Percentiles rank a stretch among this genome's conserved stretches.
Evolutionary conservation across 2,797 vertebrate genomes (phyloP).

Genomic region (Halcyon badia): DNA sequence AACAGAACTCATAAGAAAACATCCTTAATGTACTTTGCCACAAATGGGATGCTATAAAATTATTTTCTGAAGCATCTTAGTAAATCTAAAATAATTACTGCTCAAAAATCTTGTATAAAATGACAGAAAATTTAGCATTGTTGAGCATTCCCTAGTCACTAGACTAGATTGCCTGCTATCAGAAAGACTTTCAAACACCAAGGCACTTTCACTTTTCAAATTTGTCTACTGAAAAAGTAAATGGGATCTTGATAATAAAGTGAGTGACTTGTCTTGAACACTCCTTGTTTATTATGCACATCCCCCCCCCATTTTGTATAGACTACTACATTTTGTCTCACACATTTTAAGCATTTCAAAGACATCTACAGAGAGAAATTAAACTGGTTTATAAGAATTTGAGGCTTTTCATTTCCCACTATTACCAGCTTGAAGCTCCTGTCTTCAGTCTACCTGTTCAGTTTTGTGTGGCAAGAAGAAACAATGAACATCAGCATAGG

Average conservation of each 20-base stretch:
- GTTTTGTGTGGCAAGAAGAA: neutral
- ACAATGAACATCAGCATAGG: no score
- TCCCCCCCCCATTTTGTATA: neutral
- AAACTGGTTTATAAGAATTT: neutral
- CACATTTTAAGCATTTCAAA: neutral
- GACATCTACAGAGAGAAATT: neutral
- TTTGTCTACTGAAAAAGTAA: neutral
- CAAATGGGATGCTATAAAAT: neutral
- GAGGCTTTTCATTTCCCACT: neutral
- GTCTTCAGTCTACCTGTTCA: neutral
- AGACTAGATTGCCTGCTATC: neutral
- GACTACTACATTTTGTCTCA: neutral
- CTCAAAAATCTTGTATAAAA: neutral
- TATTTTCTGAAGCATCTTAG: neutral
- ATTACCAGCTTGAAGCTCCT: neutral
- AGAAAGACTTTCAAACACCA: neutral
- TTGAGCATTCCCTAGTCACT: neutral
- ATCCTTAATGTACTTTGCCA: neutral
- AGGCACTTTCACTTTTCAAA: neutral
- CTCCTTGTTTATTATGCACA: neutral
- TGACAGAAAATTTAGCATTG: neutral
- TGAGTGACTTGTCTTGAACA: neutral
- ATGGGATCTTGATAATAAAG: neutral
- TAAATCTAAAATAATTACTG: neutral
- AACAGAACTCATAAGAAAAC: neutral